Conservation (phyloP, 2,113 vertebrate species). For the Bettongia penicillata region DNA sequence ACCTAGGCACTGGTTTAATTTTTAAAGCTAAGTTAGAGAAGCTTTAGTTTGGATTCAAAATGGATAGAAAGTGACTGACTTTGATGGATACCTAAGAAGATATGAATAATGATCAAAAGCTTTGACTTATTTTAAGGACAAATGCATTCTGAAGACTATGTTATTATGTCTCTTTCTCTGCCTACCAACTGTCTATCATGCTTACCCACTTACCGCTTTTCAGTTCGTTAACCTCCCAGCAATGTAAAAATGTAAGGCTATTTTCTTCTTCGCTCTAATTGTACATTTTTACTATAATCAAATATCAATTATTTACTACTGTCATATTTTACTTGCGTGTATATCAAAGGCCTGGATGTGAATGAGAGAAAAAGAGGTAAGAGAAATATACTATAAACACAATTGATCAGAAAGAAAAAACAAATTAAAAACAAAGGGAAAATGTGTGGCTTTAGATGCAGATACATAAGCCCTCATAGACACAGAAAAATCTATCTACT, state of each 20-base stretch:
- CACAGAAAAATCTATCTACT: neutral
- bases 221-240: conserved; percentile 37
- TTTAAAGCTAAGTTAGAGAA: conserved; percentile 18
- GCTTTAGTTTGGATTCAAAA: neutral
- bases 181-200: neutral
- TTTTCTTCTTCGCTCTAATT: conserved; percentile 28
- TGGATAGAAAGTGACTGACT: conserved; percentile 17
- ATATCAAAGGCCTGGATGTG: conserved; percentile 34
- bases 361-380: conserved; percentile 13
- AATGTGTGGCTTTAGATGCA: neutral
- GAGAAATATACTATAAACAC: conserved; percentile 34
- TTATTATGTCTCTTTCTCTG: neutral
- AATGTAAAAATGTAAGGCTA: conserved; percentile 20
- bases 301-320: conserved; percentile 23
- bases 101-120: conserved; percentile 1
- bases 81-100: neutral
- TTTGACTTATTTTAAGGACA: conserved; percentile 17
- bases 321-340: conserved; percentile 42
- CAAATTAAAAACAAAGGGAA: neutral
- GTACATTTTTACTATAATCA: conserved; percentile 36
- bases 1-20: neutral
- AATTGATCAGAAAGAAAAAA: conserved; percentile 44
- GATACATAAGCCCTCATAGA: neutral
- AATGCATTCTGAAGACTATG: neutral
- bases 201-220: neutral